Percentiles rank a stretch among this genome's conserved stretches.
These are phyloP conservation scores for Willowsia nigromaculata DNA, from an alignment of 2,888 invertebrate species.

Conservation along the genomic window DNA sequence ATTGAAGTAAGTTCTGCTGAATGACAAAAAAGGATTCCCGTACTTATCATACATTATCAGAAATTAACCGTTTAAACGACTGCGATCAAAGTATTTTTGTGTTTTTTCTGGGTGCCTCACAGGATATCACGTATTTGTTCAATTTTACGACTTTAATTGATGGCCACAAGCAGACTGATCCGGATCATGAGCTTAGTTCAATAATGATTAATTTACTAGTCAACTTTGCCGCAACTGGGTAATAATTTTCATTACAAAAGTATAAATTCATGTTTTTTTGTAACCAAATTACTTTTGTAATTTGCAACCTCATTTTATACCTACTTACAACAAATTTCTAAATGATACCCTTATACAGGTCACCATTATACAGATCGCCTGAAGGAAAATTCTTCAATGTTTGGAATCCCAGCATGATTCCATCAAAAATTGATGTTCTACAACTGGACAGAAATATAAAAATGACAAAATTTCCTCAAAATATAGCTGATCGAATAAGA, in stretches of 20 bases:
- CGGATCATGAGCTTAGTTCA: constrained; percentile 74
- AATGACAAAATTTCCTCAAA: constrained; percentile 67
- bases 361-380: constrained; percentile 64
- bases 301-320: background rate
- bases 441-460: constrained; percentile 72
- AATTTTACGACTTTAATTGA: constrained; percentile 47
- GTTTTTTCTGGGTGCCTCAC: background rate
- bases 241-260: constrained; percentile 6
- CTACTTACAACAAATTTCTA: background rate
- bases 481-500: constrained; percentile 14
- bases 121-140: constrained; percentile 69
- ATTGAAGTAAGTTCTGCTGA: background rate
- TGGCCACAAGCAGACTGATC: constrained; percentile 69
- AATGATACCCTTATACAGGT: constrained; percentile 41
- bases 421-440: constrained; percentile 58
- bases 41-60: too few species aligned
- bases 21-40: constrained; percentile 74
- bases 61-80: constrained; percentile 40
- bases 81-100: background rate
- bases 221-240: constrained; percentile 75
- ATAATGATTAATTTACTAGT: constrained; percentile 74
- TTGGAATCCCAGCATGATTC: constrained; percentile 70
- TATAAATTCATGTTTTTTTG: too few species aligned
- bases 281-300: background rate
- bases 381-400: constrained; percentile 48